Percentiles rank a stretch among this genome's conserved stretches.
phyloP scores from a whole-genome alignment of 2,888 invertebrate species.

The Heliconius aoede region DNA sequence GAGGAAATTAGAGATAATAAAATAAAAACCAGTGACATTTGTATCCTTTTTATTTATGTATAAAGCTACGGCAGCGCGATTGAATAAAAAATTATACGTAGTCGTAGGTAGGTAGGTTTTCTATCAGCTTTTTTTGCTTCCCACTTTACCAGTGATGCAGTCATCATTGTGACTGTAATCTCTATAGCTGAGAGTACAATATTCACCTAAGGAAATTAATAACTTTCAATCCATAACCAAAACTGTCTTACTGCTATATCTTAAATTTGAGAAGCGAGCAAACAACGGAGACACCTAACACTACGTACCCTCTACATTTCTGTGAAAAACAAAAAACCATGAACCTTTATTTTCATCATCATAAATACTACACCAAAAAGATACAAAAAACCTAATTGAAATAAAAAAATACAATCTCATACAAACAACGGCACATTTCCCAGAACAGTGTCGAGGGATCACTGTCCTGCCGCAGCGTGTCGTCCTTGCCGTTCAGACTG shows the following conservation, averaged over 20 bases:
- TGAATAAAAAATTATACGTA: too few relatives aligned
- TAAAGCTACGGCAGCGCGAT: background rate
- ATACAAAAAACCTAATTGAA: background rate
- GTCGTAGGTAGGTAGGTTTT: too few relatives aligned
- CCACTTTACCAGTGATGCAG: too few relatives aligned
- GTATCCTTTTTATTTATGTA: too few relatives aligned
- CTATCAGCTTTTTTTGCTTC: too few relatives aligned
- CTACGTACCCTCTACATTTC: background rate
- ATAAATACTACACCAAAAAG: too few relatives aligned
- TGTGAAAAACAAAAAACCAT: too few relatives aligned
- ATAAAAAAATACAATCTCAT: background rate
- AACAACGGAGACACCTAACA: background rate
- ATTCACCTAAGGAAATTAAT: background rate
- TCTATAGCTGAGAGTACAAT: too few relatives aligned
- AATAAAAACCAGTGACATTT: background rate
- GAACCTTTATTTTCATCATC: too few relatives aligned
- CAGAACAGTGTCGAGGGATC: slow-evolving; percentile 6
- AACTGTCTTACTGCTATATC: background rate
- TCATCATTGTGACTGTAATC: too few relatives aligned
- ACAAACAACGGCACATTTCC: background rate
- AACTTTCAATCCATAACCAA: too few relatives aligned
- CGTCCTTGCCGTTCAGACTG: slow-evolving; percentile 17
- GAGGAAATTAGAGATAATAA: too few relatives aligned
- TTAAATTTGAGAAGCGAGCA: background rate
- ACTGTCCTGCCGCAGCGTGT: slow-evolving; percentile 8